A percentile compares a stretch with the other conserved stretches of the same genome.
These are phyloP conservation scores for Coregonus ussuriensis DNA, from an alignment of 2,797 vertebrate species.

Conservation along the genomic window DNA sequence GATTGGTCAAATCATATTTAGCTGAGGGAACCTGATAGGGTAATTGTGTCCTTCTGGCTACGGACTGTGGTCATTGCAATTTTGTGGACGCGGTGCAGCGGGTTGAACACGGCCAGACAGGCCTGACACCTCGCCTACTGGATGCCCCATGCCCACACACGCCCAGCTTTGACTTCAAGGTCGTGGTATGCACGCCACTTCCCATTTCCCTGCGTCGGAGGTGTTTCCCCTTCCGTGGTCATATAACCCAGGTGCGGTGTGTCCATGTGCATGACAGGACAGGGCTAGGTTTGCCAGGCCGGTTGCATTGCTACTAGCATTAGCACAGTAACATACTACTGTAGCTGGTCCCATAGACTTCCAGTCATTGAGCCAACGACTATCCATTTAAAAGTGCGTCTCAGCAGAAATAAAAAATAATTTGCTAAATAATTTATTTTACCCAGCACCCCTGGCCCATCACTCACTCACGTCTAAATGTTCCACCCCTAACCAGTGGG, in stretches of 20 bases:
- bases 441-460: no score
- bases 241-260: neutral
- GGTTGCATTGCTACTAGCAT: neutral
- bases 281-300: no score
- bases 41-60: slow-evolving; percentile 46
- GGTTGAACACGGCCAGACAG: slow-evolving; percentile 27
- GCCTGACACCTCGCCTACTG: slow-evolving; percentile 30
- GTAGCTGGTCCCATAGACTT: no score
- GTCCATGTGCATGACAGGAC: slow-evolving; percentile 25
- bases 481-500: no score
- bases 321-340: no score
- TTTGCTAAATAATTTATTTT: no score
- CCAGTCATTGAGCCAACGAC: no score
- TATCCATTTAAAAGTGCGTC: no score
- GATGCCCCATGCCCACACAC: slow-evolving; percentile 28
- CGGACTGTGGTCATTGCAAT: neutral
- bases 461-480: no score
- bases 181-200: slow-evolving; percentile 17
- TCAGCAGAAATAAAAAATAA: no score
- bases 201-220: neutral
- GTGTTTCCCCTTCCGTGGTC: slow-evolving; percentile 6
- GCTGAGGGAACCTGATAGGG: slow-evolving; percentile 49
- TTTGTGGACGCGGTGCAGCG: slow-evolving; percentile 15
- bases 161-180: slow-evolving; percentile 39
- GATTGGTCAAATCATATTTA: slow-evolving; percentile 75